Conservation (phyloP, 2,797 vertebrate genomes). For the Melanitta fusca region DNA sequence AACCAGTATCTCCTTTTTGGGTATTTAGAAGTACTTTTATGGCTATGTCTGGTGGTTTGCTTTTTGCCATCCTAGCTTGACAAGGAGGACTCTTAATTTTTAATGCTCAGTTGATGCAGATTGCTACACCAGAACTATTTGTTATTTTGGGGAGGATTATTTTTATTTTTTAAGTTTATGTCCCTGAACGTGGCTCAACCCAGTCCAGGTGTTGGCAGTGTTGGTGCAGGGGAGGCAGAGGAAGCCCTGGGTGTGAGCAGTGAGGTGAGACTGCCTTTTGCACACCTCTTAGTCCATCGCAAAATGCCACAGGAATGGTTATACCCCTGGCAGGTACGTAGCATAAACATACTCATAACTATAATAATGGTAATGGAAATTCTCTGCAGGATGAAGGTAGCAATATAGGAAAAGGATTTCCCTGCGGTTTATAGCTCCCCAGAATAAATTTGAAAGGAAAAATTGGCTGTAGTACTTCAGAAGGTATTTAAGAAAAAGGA, state of each 20-base stretch:
- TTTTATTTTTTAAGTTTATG: background rate
- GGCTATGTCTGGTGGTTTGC: background rate
- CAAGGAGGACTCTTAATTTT: background rate
- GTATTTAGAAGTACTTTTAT: background rate
- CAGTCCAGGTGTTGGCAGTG: too few relatives aligned
- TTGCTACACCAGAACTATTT: background rate
- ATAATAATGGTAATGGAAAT: background rate
- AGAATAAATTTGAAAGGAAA: background rate
- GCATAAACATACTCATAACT: fast-evolving
- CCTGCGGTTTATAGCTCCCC: background rate
- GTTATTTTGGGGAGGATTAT: background rate
- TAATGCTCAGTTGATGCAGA: fast-evolving
- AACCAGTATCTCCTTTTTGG: background rate
- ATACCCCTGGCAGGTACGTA: background rate
- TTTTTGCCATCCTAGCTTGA: background rate
- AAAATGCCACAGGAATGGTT: background rate
- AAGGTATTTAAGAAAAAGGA: background rate
- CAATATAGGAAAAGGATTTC: background rate
- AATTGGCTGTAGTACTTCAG: background rate
- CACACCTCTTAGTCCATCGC: background rate
- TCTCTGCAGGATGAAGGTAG: background rate
- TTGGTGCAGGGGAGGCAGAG: background rate
- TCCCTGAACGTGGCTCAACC: background rate
- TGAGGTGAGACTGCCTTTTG: background rate
- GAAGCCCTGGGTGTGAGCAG: background rate